Base-by-base conservation (phyloP, 2,888 invertebrate genomes). In the Gortyna flavago region DNA sequence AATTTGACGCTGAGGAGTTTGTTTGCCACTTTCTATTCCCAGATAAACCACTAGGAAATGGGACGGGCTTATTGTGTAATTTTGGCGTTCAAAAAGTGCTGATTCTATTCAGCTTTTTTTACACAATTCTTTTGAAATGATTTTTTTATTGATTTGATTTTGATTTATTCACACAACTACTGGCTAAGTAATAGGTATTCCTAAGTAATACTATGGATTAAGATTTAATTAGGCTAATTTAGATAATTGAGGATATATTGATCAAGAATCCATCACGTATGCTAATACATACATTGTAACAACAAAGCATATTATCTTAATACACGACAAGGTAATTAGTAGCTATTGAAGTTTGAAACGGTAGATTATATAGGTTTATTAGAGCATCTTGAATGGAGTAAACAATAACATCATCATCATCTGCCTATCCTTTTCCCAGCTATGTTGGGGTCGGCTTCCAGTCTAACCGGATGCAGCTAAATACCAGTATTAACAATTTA, bases 291-390 rank as follows among this genome's bases (percentile, higher is more conserved):
- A 73, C 65, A 32, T 38, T 80, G 80, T 64, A 74, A 85, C 74
- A 81, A 85, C 74, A 85, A 51, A 71, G 44, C 75, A 35, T n/a
- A 57, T 54, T 72, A 79, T 73, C 61, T 32, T 64, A 62, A 54
- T 71, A 85, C 85, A 70, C 48, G 67, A 81, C 9, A 51, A 69
- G 6, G 32, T 81, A 80, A 79, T 80, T 80, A 84, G 18, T 35
- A 66, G 61, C 29, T 35, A 51, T 51, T 51, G 68, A 59, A 68
- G 32, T 59, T 78, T 44, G 41, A 32, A 57, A 67, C 54, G 35
- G n/a, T 38, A 9, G 16, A 44, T 54, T 51, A 35, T 65, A 51
- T 41, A 35, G 29, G 38, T 61, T 38, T 82, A 66, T 32, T 54
- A 21, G 29, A 77, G 21, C 32, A 32, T 48, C 35, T 29, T 66